Evolutionary conservation across 2,888 invertebrate genomes (phyloP).

Genomic region (Andrena marginata): DNA sequence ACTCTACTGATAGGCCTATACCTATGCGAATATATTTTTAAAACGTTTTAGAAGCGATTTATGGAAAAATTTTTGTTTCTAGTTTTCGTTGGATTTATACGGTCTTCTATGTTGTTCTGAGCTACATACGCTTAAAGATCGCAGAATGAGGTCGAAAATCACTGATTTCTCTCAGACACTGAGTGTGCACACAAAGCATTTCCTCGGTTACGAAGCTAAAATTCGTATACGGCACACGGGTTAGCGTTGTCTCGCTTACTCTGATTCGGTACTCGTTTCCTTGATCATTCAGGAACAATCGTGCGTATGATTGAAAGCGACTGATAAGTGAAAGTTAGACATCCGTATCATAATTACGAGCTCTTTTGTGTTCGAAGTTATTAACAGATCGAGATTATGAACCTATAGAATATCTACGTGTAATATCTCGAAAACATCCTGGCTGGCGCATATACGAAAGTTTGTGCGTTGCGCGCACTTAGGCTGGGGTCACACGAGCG

Average conservation of each 20-base stretch:
- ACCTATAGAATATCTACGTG: constrained; percentile 7
- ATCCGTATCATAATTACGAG: constrained; percentile 18
- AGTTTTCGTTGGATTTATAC: too few species aligned
- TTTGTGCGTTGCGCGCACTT: neutral
- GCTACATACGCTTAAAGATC: too few species aligned
- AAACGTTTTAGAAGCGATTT: too few species aligned
- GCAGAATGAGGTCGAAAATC: too few species aligned
- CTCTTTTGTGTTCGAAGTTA: constrained; percentile 6
- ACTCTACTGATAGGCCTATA: too few species aligned
- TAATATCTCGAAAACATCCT: neutral
- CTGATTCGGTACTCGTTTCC: neutral
- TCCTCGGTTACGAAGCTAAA: too few species aligned
- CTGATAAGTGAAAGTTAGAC: constrained; percentile 23
- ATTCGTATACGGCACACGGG: neutral
- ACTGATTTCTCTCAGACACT: too few species aligned
- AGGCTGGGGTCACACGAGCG: too few species aligned
- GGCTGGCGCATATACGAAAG: neutral
- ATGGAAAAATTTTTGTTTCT: too few species aligned
- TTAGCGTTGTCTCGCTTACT: neutral
- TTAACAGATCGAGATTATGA: constrained; percentile 11
- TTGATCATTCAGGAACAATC: neutral
- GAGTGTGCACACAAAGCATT: too few species aligned
- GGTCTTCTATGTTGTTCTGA: too few species aligned
- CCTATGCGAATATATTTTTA: too few species aligned
- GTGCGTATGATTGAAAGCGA: constrained; percentile 11